These are phyloP conservation scores for Drosophila villosipedis DNA, from an alignment of 2,888 invertebrate species.

Conservation along the genomic window DNA sequence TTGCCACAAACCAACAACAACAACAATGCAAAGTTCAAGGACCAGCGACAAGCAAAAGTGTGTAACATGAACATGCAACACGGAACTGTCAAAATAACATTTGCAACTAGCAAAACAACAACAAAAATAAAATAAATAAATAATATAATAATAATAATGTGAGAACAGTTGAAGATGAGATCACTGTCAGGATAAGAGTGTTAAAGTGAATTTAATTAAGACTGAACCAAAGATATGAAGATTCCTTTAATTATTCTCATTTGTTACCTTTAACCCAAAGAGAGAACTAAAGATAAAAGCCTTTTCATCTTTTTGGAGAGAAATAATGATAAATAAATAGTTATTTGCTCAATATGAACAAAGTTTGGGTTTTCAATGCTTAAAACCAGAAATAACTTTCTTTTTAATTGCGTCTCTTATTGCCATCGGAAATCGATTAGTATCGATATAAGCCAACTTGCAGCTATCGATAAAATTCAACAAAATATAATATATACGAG, in stretches of 20 bases:
- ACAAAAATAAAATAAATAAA: constrained; percentile 2
- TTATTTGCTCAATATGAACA: background rate
- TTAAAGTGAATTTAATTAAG: background rate
- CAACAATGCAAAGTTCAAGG: constrained; percentile 60
- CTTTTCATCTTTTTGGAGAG: background rate
- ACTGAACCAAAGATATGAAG: background rate
- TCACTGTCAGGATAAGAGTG: background rate
- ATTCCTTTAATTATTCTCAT: background rate
- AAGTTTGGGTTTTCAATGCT: background rate
- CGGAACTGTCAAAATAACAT: constrained; percentile 48
- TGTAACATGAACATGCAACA: constrained; percentile 46
- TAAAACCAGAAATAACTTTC: background rate
- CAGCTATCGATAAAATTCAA: background rate
- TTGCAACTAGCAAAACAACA: constrained; percentile 32
- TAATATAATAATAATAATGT: constrained; percentile 46
- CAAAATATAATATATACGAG: background rate
- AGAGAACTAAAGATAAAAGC: background rate
- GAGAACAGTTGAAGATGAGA: background rate
- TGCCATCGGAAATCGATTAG: background rate
- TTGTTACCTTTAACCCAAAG: background rate
- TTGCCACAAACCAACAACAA: constrained; percentile 29
- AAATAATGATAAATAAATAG: background rate
- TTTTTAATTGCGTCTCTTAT: background rate
- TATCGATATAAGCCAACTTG: background rate
- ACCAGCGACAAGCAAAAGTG: constrained; percentile 40